Conservation (phyloP, 2,888 invertebrate genomes). For the Liopterus haemorrhoidalis region DNA sequence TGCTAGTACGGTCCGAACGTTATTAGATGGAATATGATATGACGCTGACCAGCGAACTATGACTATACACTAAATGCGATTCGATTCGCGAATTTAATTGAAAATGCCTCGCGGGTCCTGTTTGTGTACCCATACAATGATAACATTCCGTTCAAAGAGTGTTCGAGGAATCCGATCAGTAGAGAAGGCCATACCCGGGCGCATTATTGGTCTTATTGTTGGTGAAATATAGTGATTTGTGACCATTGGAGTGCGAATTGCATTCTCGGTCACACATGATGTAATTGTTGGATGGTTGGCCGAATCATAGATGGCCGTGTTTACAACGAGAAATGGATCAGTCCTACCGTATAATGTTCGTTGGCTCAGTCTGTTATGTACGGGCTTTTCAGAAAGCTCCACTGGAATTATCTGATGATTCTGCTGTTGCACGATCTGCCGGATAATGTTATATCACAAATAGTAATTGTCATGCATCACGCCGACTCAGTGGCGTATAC, state of each 20-base stretch:
- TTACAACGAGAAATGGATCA: too few relatives aligned
- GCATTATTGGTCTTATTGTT: slow-evolving; percentile 23
- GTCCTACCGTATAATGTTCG: too few relatives aligned
- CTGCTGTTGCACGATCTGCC: too few relatives aligned
- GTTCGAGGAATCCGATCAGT: slow-evolving; percentile 12
- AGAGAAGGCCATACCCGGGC: background rate
- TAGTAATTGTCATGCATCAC: too few relatives aligned
- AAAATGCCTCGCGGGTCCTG: slow-evolving; percentile 16
- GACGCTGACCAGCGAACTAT: background rate
- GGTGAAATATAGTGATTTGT: slow-evolving; percentile 11
- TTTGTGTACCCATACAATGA: too few relatives aligned
- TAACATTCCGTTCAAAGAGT: slow-evolving; percentile 12
- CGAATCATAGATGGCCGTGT: background rate
- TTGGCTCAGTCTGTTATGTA: too few relatives aligned
- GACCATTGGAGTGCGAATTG: background rate
- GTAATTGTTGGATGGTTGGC: background rate
- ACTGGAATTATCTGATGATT: too few relatives aligned
- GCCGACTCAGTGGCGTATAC: too few relatives aligned
- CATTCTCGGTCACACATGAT: background rate
- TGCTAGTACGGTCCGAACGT: background rate
- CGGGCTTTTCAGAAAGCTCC: too few relatives aligned
- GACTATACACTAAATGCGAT: background rate
- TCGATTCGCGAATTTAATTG: slow-evolving; percentile 13
- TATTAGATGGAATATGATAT: background rate
- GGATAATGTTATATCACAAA: too few relatives aligned